Conservation (phyloP, 2,113 vertebrate species). For the Pogona vitticeps region DNA sequence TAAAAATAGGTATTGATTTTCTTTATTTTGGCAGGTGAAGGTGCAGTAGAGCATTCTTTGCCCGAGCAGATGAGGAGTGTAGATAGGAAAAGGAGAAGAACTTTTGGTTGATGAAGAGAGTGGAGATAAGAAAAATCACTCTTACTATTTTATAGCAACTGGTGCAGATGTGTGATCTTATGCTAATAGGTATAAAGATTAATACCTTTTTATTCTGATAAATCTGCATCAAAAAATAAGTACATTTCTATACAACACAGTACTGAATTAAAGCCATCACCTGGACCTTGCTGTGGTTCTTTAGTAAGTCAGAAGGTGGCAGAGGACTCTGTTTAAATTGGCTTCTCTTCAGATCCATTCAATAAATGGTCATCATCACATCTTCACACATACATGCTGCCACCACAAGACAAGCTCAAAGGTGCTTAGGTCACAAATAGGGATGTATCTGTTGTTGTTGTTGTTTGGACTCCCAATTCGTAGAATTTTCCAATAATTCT, state of each 20-base stretch:
- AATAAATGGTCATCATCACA: neutral
- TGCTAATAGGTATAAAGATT: neutral
- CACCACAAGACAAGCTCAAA: too few relatives aligned
- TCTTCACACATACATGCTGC: neutral
- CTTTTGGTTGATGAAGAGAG: neutral
- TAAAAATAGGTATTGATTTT: slow-evolving; percentile 27
- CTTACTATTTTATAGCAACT: neutral
- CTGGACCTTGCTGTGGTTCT: neutral
- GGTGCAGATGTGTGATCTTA: neutral
- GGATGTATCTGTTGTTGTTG: too few relatives aligned
- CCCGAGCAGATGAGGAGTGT: neutral
- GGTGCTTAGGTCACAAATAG: too few relatives aligned
- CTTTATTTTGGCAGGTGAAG: slow-evolving; percentile 10
- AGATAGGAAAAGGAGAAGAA: neutral
- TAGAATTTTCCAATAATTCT: too few relatives aligned
- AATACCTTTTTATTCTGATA: neutral
- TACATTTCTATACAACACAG: too few relatives aligned
- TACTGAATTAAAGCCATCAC: neutral
- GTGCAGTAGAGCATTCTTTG: neutral
- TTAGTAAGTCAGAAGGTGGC: neutral
- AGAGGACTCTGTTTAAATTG: neutral
- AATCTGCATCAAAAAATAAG: neutral
- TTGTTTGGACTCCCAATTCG: too few relatives aligned
- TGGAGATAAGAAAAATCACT: neutral
- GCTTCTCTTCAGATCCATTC: neutral